phyloP scores from a whole-genome alignment of 2,888 invertebrate species.

The Cremastobaeus sp. region DNA sequence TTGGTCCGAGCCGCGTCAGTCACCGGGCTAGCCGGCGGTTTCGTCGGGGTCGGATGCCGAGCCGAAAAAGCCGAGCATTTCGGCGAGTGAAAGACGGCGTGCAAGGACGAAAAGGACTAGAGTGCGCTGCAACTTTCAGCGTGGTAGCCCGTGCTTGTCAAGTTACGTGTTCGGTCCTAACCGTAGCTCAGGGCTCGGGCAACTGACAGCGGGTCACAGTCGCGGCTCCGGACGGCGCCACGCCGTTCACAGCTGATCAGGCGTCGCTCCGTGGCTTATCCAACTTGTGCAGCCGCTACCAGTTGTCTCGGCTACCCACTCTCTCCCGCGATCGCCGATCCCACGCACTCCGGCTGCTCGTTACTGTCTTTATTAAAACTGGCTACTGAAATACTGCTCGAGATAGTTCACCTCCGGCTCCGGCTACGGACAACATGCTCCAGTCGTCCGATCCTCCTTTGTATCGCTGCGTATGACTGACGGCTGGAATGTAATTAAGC shows the following conservation, averaged over 20 bases:
- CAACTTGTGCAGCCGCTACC: constrained; percentile 33
- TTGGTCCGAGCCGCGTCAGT: no score
- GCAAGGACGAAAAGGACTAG: constrained; percentile 45
- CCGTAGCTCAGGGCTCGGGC: constrained; percentile 78
- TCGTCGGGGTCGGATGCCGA: constrained; percentile 4
- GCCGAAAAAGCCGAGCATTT: constrained; percentile 19
- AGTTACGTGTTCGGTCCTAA: constrained; percentile 74
- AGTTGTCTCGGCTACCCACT: constrained; percentile 38
- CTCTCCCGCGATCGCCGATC: constrained; percentile 30
- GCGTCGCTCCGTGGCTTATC: constrained; percentile 34
- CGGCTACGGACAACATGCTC: no score
- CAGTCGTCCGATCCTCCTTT: no score
- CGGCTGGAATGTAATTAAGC: no score
- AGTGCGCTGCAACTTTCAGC: constrained; percentile 28
- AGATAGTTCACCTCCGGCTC: not conserved
- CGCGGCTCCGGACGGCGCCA: constrained; percentile 62
- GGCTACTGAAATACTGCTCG: constrained; percentile 25
- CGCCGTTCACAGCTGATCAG: constrained; percentile 64
- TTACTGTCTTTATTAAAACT: constrained; percentile 17
- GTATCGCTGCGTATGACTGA: no score
- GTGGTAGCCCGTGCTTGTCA: constrained; percentile 22
- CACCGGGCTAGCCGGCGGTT: no score
- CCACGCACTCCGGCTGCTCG: constrained; percentile 16
- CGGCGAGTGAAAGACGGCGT: no score
- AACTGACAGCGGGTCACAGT: constrained; percentile 76